Evolutionary conservation across 2,888 invertebrate species (phyloP), one percentile per base, ranked within the genome.

Genomic region (Muschampia plurimacula): DNA sequence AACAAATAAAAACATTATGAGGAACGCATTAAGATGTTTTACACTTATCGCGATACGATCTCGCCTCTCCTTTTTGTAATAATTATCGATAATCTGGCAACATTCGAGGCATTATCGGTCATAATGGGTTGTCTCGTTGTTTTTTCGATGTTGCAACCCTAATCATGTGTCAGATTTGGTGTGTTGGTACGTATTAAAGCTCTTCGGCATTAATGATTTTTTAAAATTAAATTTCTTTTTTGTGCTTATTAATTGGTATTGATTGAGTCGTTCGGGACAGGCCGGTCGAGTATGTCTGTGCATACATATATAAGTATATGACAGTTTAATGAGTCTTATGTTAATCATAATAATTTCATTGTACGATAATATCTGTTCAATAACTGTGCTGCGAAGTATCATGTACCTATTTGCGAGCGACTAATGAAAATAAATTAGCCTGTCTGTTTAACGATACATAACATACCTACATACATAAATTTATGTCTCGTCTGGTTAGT

Each of bases 81-180:
- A 92, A 93, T 94, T 93, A 93, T 92, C 89, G 92, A 88, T 93
- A 93, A 93, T 93, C 93, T 92, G 92, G 93, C 89, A 93, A 93
- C 92, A 92, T 89, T 90, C 87, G 89, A 74, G 74, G 86, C 86
- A 84, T 85, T 86, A 82, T 82, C 82, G 84, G 81, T 84, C 86
- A 91, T 93, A 93, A 92, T 93, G 92, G 92, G 81, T 86, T 83
- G 86, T 85, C 83, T 85, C 77, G 86, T 86, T 87, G 84, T 89
- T 92, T 92, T 92, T 91, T 89, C 82, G 79, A 82, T 83, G 82
- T 88, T 86, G 93, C 85, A 92, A 93, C 93, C 93, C 93, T 93
- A 92, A 92, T 94, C 93, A 94, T 81, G 85, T 90, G 93, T 93
- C 93, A 92, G 93, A 92, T 94, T 93, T 93, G 82, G 86, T 84